phyloP scores from a whole-genome alignment of 1,140 invertebrate species.

The Triops longicaudatus region DNA sequence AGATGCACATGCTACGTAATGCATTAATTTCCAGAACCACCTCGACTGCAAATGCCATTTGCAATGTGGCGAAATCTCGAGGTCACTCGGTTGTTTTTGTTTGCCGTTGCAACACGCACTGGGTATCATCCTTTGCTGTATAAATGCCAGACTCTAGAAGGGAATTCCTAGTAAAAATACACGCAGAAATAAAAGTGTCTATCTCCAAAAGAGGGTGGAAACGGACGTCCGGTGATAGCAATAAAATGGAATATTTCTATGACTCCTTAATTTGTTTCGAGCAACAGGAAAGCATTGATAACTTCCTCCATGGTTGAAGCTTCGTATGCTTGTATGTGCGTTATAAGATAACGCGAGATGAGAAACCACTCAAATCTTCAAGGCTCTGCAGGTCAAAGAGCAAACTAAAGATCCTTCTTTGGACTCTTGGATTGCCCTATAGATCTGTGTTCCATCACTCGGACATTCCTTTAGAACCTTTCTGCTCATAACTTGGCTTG shows the following conservation, averaged over 20 bases:
- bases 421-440: neutral
- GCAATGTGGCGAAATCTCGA: neutral
- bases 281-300: neutral
- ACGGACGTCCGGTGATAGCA: slow-evolving; percentile 5
- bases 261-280: neutral
- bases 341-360: neutral
- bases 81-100: too few species aligned
- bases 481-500: neutral
- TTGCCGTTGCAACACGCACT: too few species aligned
- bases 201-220: neutral
- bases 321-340: neutral
- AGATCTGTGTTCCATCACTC: neutral
- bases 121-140: too few species aligned
- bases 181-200: neutral
- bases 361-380: too few species aligned
- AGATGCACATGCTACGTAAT: neutral
- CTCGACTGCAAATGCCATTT: neutral
- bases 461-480: neutral
- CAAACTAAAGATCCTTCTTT: neutral
- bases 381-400: slow-evolving; percentile 1
- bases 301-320: neutral
- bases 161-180: neutral
- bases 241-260: neutral
- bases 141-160: neutral
- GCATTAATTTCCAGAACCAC: neutral